Conservation (phyloP, 2,888 invertebrate species). For the Morpho achilles region DNA sequence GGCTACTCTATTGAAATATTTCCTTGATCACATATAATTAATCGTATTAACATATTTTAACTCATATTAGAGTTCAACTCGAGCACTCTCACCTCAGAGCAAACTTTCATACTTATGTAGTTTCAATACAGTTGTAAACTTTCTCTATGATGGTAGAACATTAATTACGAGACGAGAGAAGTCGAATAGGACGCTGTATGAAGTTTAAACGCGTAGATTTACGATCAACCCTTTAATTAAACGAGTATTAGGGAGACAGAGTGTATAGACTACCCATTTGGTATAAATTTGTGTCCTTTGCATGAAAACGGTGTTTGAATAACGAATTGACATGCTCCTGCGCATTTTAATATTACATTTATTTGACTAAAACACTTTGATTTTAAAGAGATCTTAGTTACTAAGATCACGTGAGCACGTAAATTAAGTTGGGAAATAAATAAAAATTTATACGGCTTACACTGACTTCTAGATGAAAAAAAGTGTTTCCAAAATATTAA, state of each 20-base stretch:
- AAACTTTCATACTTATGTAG: conserved; percentile 70
- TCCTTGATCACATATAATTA: conserved; percentile 37
- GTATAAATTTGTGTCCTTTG: conserved; percentile 60
- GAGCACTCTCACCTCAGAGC: conserved; percentile 62
- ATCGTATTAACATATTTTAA: conserved; percentile 61
- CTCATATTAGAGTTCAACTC: conserved; percentile 62
- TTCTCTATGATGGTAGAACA: conserved; percentile 68
- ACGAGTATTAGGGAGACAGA: conserved; percentile 75
- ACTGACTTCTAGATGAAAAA: no score
- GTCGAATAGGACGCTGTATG: conserved; percentile 69
- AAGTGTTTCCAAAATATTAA: no score
- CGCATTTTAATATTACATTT: conserved; percentile 16
- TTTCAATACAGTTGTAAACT: conserved; percentile 73
- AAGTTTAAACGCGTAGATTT: conserved; percentile 75
- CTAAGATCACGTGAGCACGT: no score
- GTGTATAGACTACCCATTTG: conserved; percentile 65
- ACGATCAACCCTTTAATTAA: conserved; percentile 78
- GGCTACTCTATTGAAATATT: conserved; percentile 27
- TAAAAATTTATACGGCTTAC: no score
- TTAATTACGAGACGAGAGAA: conserved; percentile 68
- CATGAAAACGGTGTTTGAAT: conserved; percentile 58
- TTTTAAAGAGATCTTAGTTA: no score
- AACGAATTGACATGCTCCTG: conserved; percentile 55
- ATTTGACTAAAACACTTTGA: no score
- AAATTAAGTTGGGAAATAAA: no score